Evolutionary conservation across 2,113 vertebrate species (phyloP), one percentile per base, ranked within the genome.

Genomic region (Paramormyrops kingsleyae): DNA sequence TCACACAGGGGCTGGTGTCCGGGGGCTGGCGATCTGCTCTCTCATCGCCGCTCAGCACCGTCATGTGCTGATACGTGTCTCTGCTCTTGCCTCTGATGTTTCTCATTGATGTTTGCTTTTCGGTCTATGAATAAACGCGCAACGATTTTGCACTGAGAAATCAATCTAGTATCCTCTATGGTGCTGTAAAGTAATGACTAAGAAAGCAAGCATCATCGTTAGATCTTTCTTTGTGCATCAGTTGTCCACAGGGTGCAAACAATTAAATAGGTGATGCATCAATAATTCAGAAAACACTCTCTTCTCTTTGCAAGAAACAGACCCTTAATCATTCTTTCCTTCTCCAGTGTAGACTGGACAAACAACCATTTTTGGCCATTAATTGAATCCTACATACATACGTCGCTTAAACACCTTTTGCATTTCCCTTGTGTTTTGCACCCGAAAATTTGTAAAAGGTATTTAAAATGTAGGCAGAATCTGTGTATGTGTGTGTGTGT

Each of bases 311-410:
- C 15, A 49, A 87, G 27, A 87, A 56, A 53, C 85, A 87, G 50
- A 35, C 7, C 35, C 85, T 56, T 87, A 35, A 87, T 87, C 50
- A 5, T 31, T 52, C 49, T 3, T 35, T 87, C 10, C 49, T 52
- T 85, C 10, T 46, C 44, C 7, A 24, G 17, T 2, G 7, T 52
- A 27, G 46, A 15, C 46, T 27, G 56, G 13, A 24, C n/a, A 87
- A 8, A 87, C 12, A 56, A 19, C 4, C 47, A 19, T 24, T 47
- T 12, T n/a, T n/a, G 9, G 39, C 39, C 13, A 4, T 47, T 31
- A 50, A 80, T 42, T 70, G 44, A 31, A 17, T 94, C 93, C 93
- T 95, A 93, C 95, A 94, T 94, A 95, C 91, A 92, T 92, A 94
- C 91, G 90, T 92, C 92, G 92, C 92, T 93, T 92, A 27, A 53